A percentile compares a stretch with the other conserved stretches of the same genome.
These are phyloP conservation scores for Polietes domitor DNA, from an alignment of 2,888 invertebrate species.

Conservation along the genomic window DNA sequence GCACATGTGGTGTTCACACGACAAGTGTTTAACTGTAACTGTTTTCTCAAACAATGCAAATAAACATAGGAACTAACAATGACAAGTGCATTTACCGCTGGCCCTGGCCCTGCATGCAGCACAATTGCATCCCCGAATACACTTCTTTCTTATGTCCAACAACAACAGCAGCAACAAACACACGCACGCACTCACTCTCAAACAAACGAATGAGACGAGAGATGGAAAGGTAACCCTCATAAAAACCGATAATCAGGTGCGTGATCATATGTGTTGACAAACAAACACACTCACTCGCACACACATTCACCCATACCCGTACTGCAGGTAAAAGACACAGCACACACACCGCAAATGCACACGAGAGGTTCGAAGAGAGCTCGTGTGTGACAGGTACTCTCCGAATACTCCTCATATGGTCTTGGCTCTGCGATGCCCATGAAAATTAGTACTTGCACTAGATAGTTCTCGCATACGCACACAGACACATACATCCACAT, in stretches of 20 bases:
- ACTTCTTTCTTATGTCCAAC: not conserved
- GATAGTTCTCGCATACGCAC: not conserved
- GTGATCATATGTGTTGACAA: slow-evolving; percentile 72
- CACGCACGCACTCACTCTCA: not conserved
- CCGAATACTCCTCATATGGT: slow-evolving; percentile 10
- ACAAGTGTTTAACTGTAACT: slow-evolving; percentile 63
- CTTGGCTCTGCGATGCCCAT: slow-evolving; percentile 2
- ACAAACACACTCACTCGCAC: slow-evolving; percentile 64
- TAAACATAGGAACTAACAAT: slow-evolving; percentile 56
- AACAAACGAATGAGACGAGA: not conserved
- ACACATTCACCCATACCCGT: slow-evolving; percentile 37
- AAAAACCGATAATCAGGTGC: slow-evolving; percentile 74
- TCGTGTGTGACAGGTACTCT: slow-evolving; percentile 43
- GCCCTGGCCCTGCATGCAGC: too few relatives aligned
- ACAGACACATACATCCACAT: not conserved
- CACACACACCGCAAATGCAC: not conserved
- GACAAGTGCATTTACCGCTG: slow-evolving; percentile 52
- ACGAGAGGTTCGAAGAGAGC: not conserved
- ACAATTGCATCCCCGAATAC: slow-evolving; percentile 13
- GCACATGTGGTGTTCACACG: slow-evolving; percentile 56
- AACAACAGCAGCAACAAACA: not conserved
- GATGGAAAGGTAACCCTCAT: slow-evolving; percentile 48
- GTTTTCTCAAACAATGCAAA: slow-evolving; percentile 59
- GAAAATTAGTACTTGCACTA: not conserved
- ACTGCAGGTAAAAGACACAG: not conserved